Base-by-base conservation (phyloP, 2,888 invertebrate genomes). In the Pandemis cinnamomeana region DNA sequence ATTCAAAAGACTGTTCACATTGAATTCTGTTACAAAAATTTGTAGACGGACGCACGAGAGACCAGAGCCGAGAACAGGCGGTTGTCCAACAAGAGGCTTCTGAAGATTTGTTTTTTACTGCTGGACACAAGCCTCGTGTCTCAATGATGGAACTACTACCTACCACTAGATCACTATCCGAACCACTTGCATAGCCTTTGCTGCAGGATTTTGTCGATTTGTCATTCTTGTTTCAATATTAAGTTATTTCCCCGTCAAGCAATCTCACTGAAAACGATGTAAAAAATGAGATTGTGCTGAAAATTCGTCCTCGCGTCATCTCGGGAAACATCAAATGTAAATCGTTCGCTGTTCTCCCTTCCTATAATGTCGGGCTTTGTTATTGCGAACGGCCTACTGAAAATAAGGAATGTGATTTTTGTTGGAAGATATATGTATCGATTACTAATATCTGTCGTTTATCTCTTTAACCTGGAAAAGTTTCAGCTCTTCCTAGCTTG, bases 271-370 rank as follows among this genome's bases (percentile, higher is more conserved):
- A 58, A 55, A 20, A 51, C 42, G 27, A 69, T 53, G 60, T 60
- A 61, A 73, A 72, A 69, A 69, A 60, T 69, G 41, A 64, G 51
- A 60, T 60, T 73, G 58, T 72, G 44, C 63, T 41, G n/a, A 64
- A 58, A 68, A 58, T 13, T 42, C 55, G 46, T 67, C 64, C 48
- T 36, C 42, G 69, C 69, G 69, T 73, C 69, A 69, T 73, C 60
- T 66, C 69, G 36, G 64, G 58, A 27, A 63, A 73, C 69, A 73
- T 73, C 69, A 73, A 73, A 73, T 73, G 72, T 58, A 69, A 69
- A 69, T 72, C 58, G 68, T 41, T 72, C 69, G 58, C 63, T 48
- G 64, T 69, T 69, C 63, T 69, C 64, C 64, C 48, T 42, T 15
- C 67, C 36, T 48, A 41, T 67, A 41, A 58, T 58, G 46, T 58